These are phyloP conservation scores for Lethrus apterus DNA, from an alignment of 1,140 invertebrate species.

Conservation along the genomic window DNA sequence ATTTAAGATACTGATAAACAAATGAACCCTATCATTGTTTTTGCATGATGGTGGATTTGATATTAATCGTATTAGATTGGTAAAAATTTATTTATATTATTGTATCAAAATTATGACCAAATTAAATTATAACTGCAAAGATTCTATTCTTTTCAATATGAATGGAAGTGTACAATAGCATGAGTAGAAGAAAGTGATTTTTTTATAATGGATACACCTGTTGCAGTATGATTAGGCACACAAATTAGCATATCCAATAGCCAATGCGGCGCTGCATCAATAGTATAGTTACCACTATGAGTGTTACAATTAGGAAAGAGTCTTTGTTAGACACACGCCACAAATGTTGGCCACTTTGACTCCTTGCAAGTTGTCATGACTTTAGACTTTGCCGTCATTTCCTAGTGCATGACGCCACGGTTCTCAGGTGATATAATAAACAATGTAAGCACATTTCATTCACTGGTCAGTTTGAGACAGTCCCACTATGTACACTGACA, in stretches of 20 bases:
- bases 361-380: conserved; percentile 34
- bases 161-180: not conserved
- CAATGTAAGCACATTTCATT: conserved; percentile 33
- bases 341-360: conserved; percentile 26
- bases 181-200: not conserved
- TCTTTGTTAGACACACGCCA: conserved; percentile 17
- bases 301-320: conserved; percentile 25
- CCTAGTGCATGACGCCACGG: conserved; percentile 29
- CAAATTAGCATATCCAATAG: conserved; percentile 25
- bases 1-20: conserved; percentile 17
- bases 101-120: no score
- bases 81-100: no score
- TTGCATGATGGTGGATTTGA: no score
- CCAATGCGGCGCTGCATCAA: conserved; percentile 18
- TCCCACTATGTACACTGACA: conserved; percentile 25
- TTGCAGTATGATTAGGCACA: conserved; percentile 11
- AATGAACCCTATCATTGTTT: conserved; percentile 18
- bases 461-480: conserved; percentile 29
- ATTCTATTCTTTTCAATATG: no score
- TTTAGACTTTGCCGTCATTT: conserved; percentile 30
- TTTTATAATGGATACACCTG: no score
- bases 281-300: conserved; percentile 12
- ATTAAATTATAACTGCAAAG: no score
- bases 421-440: conserved; percentile 32
- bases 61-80: no score